Evolutionary conservation across 2,797 vertebrate species (phyloP), one percentile per base, ranked within the genome.

Genomic region (Luscinia megarhynchos): DNA sequence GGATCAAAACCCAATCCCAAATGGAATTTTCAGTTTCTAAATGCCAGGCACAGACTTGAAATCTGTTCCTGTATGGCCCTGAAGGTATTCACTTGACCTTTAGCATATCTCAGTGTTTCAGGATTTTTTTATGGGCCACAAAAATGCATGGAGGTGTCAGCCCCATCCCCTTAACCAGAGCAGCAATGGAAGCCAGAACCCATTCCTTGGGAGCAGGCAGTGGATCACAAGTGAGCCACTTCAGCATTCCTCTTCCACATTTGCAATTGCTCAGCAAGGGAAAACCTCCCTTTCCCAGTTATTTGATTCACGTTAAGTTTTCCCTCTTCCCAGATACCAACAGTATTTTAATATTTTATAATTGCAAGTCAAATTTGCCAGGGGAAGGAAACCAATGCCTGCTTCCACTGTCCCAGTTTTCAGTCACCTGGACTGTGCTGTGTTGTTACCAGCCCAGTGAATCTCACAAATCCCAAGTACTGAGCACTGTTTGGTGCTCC

Each of bases 91-190:
- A 3, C 21, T 11, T 41, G 45, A 34, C 51, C 30, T 51, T 34
- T 7, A 3, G 32, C 41, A 57, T 0, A 5, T 3, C 26, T 50
- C 22, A 26, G 12, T 2, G 5, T 18, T 34, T 69, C 11, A 29
- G 43, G 21, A 4, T 19, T n/a, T 66, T 45, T 54, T 13, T 43
- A 23, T 3, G 40, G n/a, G 15, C 30, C 34, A n/a, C 61, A 32
- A 6, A 3, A 29, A 18, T 30, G 23, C 3, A 22, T 0, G 5
- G 18, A 21, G 27, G 15, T 6, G 29, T 15, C 51, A 51, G 46
- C 24, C 18, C 27, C 4, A 1, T 1, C 2, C 63, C 46, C 38
- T 32, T 1, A 21, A 32, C 40, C 4, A 2, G 38, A 36, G 64
- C 46, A 72, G 53, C 59, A 48, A 2, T 32, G 46, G 73, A 64